A percentile compares a stretch with the other conserved stretches of the same genome.
Evolutionary conservation across 2,113 vertebrate genomes (phyloP).

Genomic region (Macrotus californicus): DNA sequence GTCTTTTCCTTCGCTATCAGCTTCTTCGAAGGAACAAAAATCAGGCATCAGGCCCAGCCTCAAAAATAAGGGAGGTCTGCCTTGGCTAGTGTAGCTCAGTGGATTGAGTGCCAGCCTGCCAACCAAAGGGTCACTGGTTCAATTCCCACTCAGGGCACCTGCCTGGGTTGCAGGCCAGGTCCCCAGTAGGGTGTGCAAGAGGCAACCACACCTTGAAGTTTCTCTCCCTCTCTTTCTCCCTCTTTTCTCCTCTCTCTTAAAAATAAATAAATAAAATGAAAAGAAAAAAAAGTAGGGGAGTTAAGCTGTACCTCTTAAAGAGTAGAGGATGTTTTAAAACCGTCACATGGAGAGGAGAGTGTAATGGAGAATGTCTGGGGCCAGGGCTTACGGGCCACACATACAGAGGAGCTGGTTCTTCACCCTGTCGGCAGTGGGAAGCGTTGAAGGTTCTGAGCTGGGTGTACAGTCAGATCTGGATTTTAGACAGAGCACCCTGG

Average conservation of each 20-base stretch:
- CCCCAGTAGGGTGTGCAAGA: no score
- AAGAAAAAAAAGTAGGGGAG: background rate
- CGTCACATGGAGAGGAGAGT: background rate
- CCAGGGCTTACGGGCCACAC: background rate
- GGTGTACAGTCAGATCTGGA: background rate
- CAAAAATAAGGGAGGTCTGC: background rate
- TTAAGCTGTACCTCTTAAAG: background rate
- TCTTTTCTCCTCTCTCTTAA: no score
- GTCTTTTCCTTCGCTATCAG: background rate
- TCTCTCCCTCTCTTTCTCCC: no score
- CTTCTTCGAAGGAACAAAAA: conserved; percentile 26
- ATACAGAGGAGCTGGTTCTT: background rate
- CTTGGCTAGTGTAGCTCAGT: no score
- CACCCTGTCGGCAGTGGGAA: background rate
- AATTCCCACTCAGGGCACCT: no score
- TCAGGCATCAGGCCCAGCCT: background rate
- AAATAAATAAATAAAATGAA: no score
- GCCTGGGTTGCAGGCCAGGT: no score
- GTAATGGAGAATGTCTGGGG: background rate
- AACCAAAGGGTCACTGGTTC: no score
- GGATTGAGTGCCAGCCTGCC: no score
- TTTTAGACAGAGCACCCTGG: background rate
- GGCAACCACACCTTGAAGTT: no score
- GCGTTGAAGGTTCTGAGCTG: background rate
- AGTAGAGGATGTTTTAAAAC: background rate